Evolutionary conservation across 2,797 vertebrate species (phyloP).

Genomic region (Orientallactaga sibirica): DNA sequence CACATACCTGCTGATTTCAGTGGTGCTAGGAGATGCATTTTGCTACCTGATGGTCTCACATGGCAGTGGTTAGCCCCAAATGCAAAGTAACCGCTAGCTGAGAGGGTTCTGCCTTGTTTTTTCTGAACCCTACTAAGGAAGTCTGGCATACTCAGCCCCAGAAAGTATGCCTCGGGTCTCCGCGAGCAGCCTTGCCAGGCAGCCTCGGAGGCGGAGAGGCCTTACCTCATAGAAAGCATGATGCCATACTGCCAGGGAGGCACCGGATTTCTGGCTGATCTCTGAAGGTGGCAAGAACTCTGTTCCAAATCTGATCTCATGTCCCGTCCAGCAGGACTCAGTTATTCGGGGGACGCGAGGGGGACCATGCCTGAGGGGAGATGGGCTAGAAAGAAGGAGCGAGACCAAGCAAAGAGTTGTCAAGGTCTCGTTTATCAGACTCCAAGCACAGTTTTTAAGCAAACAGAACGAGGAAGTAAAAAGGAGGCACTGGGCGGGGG

Average conservation of each 20-base stretch:
- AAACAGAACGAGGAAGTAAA: too few species aligned
- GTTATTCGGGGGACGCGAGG: too few species aligned
- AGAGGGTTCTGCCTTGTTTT: conserved; percentile 35
- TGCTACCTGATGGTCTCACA: background rate
- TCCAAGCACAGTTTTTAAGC: too few species aligned
- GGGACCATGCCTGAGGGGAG: too few species aligned
- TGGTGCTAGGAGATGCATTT: background rate
- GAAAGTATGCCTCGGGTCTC: background rate
- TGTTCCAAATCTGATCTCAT: conserved; percentile 62
- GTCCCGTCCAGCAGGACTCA: too few species aligned
- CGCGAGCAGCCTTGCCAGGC: conserved; percentile 8
- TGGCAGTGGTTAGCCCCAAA: conserved; percentile 21
- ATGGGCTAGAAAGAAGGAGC: too few species aligned
- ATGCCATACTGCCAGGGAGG: background rate
- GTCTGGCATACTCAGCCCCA: background rate
- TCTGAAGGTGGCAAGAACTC: conserved; percentile 41
- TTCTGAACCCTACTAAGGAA: background rate
- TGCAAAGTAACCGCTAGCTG: background rate
- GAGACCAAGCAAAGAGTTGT: too few species aligned
- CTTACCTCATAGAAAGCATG: conserved; percentile 9
- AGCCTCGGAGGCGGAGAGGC: background rate
- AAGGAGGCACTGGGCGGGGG: too few species aligned
- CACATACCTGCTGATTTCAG: background rate
- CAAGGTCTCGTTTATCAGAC: too few species aligned
- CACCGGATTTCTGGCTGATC: conserved; percentile 15